Evolutionary conservation across 2,797 vertebrate genomes (phyloP).

Genomic region (Intellagama lesueurii): DNA sequence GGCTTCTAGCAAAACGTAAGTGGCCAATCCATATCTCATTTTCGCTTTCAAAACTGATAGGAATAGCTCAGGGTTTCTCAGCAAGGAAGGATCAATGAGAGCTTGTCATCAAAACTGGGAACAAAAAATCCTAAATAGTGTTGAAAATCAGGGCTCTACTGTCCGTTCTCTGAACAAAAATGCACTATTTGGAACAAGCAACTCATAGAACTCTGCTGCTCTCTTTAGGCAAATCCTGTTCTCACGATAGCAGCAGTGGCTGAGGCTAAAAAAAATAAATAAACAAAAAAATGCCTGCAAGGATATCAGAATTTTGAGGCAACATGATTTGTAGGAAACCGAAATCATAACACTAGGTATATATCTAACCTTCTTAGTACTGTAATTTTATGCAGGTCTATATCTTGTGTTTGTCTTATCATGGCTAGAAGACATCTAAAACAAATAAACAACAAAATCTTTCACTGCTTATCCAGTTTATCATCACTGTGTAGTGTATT

Average conservation of each 20-base stretch:
- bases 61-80: not conserved
- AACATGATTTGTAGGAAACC: not conserved
- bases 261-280: not conserved
- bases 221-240: not conserved
- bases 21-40: not conserved
- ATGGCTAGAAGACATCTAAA: not conserved
- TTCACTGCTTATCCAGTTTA: not conserved
- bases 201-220: not conserved
- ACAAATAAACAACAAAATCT: not conserved
- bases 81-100: not conserved
- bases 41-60: conserved; percentile 3
- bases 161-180: conserved; percentile 17
- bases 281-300: not conserved
- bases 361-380: not conserved
- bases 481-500: not conserved
- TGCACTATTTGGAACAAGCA: not conserved
- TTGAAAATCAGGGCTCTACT: not conserved
- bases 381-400: not conserved
- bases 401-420: not conserved
- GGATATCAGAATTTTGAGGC: not conserved
- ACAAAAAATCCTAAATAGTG: conserved; percentile 2
- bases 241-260: conserved; percentile 7
- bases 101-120: conserved; percentile 7
- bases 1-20: not conserved
- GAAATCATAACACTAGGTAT: not conserved